Evolutionary conservation across 2,797 vertebrate species (phyloP).

Genomic region (Gorsachius magnificus): DNA sequence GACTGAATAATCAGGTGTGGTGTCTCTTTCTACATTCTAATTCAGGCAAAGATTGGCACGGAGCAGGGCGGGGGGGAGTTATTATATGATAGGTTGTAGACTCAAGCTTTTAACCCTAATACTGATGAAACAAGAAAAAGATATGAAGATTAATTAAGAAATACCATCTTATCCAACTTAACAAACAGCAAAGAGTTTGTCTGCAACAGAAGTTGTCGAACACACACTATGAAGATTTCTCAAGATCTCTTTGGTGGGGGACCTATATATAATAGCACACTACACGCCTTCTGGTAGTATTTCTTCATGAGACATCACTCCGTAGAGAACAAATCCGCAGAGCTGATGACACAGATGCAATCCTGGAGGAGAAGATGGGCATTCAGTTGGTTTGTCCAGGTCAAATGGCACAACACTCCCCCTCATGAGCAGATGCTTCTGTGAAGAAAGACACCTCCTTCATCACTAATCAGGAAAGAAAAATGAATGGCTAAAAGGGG

Average conservation of each 20-base stretch:
- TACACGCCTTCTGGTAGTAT: accelerated
- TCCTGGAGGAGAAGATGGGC: neutral
- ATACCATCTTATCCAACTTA: neutral
- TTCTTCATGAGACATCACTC: neutral
- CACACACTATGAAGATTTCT: neutral
- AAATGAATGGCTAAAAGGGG: neutral
- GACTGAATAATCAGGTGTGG: neutral
- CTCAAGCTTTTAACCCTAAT: neutral
- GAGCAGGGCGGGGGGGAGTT: neutral
- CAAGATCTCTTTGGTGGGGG: neutral
- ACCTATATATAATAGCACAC: neutral
- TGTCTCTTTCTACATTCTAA: neutral
- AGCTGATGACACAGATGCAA: neutral
- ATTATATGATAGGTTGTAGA: neutral
- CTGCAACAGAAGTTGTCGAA: neutral
- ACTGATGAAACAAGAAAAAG: neutral
- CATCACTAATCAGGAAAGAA: neutral
- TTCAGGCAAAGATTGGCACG: neutral
- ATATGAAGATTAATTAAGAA: neutral
- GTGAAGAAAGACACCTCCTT: neutral
- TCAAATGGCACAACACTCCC: neutral
- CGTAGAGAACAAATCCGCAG: neutral
- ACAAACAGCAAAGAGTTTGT: neutral
- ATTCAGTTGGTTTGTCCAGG: accelerated
- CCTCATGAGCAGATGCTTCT: neutral